A percentile compares a stretch with the other conserved stretches of the same genome.
Conservation (phyloP, 2,888 invertebrate genomes). For the Athetis lepigone region DNA sequence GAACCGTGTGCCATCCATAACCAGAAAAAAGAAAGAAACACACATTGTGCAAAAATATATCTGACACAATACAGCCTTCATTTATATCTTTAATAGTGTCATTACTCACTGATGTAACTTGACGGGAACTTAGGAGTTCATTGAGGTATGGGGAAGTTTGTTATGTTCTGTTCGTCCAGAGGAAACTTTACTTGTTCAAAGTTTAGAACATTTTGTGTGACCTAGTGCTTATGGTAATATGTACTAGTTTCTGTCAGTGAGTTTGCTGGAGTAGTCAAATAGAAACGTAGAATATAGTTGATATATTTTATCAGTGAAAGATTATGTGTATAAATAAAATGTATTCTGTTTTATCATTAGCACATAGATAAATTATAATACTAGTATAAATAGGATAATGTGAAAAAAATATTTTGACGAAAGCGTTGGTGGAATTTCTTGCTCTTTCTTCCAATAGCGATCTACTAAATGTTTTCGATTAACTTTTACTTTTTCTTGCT, state of each 20-base stretch:
- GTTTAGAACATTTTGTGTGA: conserved; percentile 32
- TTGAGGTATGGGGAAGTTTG: conserved; percentile 36
- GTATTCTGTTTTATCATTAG: too few relatives aligned
- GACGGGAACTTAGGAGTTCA: conserved; percentile 44
- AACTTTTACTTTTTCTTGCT: too few relatives aligned
- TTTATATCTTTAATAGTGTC: conserved; percentile 64
- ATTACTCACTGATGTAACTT: conserved; percentile 63
- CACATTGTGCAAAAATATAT: conserved; percentile 43
- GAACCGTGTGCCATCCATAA: conserved; percentile 10
- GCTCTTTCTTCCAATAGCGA: too few relatives aligned
- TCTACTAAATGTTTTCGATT: too few relatives aligned
- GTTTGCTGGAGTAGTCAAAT: too few relatives aligned
- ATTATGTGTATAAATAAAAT: too few relatives aligned
- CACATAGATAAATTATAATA: too few relatives aligned
- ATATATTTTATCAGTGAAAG: too few relatives aligned
- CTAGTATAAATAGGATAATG: too few relatives aligned
- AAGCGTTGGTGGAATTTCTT: too few relatives aligned
- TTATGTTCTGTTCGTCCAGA: conserved; percentile 24
- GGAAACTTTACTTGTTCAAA: conserved; percentile 40
- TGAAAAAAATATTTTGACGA: too few relatives aligned
- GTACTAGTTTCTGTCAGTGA: background rate
- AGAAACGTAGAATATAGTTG: too few relatives aligned
- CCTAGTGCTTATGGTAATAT: conserved; percentile 17
- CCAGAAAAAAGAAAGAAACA: conserved; percentile 25
- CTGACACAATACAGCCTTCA: conserved; percentile 55